Conservation (phyloP, 2,113 vertebrate genomes). For the Crocuta crocuta region DNA sequence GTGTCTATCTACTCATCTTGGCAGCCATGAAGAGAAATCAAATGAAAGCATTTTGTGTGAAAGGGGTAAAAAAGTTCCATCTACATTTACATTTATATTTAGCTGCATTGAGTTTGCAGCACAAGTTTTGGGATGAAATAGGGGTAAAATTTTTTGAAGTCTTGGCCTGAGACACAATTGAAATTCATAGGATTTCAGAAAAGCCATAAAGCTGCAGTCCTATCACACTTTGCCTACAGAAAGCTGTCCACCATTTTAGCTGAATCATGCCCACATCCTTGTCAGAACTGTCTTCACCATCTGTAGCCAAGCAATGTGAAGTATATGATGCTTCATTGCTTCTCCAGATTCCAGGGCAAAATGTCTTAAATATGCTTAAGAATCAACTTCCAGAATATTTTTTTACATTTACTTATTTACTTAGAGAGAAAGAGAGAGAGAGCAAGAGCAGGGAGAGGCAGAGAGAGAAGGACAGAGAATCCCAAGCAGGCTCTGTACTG, state of each 20-base stretch:
- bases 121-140: conserved; percentile 29
- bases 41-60: conserved; percentile 66
- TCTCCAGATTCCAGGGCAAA: background rate
- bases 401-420: no score
- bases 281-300: background rate
- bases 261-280: background rate
- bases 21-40: conserved; percentile 70
- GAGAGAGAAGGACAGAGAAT: background rate
- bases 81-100: conserved; percentile 64
- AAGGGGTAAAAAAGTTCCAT: conserved; percentile 30
- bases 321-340: background rate
- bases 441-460: background rate
- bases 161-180: background rate
- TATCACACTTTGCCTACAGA: background rate
- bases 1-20: conserved; percentile 69
- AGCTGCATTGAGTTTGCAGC: conserved; percentile 36
- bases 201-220: background rate
- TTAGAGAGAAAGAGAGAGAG: no score
- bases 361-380: background rate
- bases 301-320: background rate
- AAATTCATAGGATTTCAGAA: conserved; percentile 23
- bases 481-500: background rate
- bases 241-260: background rate
- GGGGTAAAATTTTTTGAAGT: conserved; percentile 30
- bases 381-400: background rate